Conservation (phyloP, 2,888 invertebrate genomes). For the Agrilus cyanescens region DNA sequence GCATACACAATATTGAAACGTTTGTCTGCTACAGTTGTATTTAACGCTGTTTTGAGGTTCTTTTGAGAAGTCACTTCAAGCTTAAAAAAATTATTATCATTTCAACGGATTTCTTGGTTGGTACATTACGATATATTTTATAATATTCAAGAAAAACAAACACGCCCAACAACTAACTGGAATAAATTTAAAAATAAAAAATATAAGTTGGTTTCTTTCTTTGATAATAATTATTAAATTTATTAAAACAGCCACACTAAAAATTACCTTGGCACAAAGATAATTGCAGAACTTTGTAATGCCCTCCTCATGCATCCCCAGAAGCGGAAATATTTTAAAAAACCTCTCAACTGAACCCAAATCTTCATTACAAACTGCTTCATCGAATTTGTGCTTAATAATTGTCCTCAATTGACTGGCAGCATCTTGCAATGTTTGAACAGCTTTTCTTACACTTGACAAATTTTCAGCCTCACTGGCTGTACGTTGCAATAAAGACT, state of each 20-base stretch:
- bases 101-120: too few relatives aligned
- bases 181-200: too few relatives aligned
- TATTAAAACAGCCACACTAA: constrained; percentile 1
- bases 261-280: constrained; percentile 61
- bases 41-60: constrained; percentile 55
- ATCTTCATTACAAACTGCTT: constrained; percentile 80
- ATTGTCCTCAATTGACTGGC: constrained; percentile 58
- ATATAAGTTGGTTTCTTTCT: too few relatives aligned
- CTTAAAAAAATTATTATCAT: constrained; percentile 26
- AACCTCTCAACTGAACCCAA: constrained; percentile 84
- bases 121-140: too few relatives aligned
- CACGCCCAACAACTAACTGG: too few relatives aligned
- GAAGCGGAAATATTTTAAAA: constrained; percentile 92
- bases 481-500: constrained; percentile 62
- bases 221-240: constrained; percentile 2
- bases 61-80: constrained; percentile 57
- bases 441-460: constrained; percentile 57
- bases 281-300: constrained; percentile 79
- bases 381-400: constrained; percentile 74
- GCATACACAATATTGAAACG: constrained; percentile 69
- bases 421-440: constrained; percentile 63
- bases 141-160: too few relatives aligned
- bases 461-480: constrained; percentile 64
- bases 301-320: constrained; percentile 85
- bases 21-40: constrained; percentile 54